Evolutionary conservation across 2,888 invertebrate genomes (phyloP).

Genomic region (Caenorhabditis doughertyi): DNA sequence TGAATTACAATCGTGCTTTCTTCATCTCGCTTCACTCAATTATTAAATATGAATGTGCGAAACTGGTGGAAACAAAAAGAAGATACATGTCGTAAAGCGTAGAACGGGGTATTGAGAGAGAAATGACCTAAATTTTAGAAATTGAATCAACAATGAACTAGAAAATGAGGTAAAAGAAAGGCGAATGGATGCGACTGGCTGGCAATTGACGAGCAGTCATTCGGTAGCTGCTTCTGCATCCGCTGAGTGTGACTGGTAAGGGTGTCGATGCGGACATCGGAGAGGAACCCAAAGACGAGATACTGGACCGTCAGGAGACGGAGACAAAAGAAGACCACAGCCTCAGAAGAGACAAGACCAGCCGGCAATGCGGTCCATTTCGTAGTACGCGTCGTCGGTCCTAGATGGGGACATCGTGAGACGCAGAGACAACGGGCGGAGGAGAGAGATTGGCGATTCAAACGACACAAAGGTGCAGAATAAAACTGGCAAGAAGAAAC

Average conservation of each 20-base stretch:
- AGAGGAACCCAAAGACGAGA: conserved; percentile 14
- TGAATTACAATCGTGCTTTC: not conserved
- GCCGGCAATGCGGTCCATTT: conserved; percentile 60
- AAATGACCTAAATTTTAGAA: conserved; percentile 26
- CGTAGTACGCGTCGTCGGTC: conserved; percentile 51
- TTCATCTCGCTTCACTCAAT: conserved; percentile 2
- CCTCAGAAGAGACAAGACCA: conserved; percentile 49
- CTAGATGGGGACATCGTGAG: conserved; percentile 40
- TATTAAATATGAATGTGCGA: conserved; percentile 15
- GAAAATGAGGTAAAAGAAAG: conserved; percentile 23
- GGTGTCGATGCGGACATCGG: conserved; percentile 44
- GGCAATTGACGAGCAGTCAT: conserved; percentile 50
- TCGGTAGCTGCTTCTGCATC: conserved; percentile 36
- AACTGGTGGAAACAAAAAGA: not conserved
- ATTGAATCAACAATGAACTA: conserved; percentile 10
- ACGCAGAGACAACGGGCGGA: conserved; percentile 34
- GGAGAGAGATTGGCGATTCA: conserved; percentile 58
- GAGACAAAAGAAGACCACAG: conserved; percentile 44
- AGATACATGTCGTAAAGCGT: not conserved
- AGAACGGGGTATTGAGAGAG: not conserved
- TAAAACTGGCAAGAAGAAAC: conserved; percentile 51
- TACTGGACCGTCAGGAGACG: conserved; percentile 48
- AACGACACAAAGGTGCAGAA: conserved; percentile 56
- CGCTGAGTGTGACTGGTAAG: conserved; percentile 51
- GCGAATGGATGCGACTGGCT: conserved; percentile 10